Base-by-base conservation (phyloP, 2,797 vertebrate species). In the Coendou prehensilis region DNA sequence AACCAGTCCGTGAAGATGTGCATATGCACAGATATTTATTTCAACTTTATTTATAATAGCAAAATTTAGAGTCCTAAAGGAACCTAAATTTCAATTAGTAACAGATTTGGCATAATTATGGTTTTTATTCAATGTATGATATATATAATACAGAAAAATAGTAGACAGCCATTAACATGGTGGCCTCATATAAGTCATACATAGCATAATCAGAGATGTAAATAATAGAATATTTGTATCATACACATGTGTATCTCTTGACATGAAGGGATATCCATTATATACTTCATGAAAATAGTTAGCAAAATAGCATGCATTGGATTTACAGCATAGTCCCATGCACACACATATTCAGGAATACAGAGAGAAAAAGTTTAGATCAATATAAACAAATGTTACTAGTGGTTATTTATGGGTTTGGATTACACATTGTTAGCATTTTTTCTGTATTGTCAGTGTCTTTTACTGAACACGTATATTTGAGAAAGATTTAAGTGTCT, bases 221-320 rank as follows among this genome's bases (percentile, higher is more conserved):
- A 84, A 69, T 47, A 23, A 33, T 50, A 6, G 15, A 92, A 61
- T 91, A 85, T 78, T 59, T 50, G 4, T 47, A 63, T 73, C n/a
- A 83, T 59, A 82, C 67, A 64, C 64, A 20, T 89, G 9, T 71
- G 0, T 75, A 30, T 88, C 11, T 71, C 81, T 54, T 95, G 52
- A 93, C 69, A 76, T 80, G 69, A 71, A 93, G 26, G 54, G 22
- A 73, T 69, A 56, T 7, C 6, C 28, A 83, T 30, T 83, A 30
- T 20, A 37, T 76, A n/a, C 9, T 80, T 18, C 67, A 28, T 91
- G 56, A 92, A 80, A 97, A 80, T 95, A 83, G 56, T 88, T 95
- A 89, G 9, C 23, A 75, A 64, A 92, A 84, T 63, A 92, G 2
- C 37, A 28, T 75, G 6, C 54, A 57, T 89, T 82, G 8, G 41